A percentile compares a stretch with the other conserved stretches of the same genome.
phyloP scores from a whole-genome alignment of 2,797 vertebrate genomes.

The Pipistrellus pipistrellus region DNA sequence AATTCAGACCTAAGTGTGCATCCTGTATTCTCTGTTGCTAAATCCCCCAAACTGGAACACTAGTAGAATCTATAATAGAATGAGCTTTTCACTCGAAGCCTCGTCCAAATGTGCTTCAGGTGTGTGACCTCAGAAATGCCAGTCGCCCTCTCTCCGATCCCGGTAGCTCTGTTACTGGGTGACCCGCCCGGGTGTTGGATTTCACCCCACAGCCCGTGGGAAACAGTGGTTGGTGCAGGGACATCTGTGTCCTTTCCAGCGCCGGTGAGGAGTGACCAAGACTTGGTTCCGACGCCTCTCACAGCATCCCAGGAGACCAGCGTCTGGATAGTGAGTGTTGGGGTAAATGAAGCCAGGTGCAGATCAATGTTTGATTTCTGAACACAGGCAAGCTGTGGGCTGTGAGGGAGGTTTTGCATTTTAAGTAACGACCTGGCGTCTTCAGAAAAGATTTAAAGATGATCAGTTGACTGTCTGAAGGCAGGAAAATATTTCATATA shows the following conservation, averaged over 20 bases:
- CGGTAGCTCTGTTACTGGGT: background rate
- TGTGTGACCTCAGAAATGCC: no score
- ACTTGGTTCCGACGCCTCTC: fast-evolving
- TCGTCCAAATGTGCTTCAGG: fast-evolving
- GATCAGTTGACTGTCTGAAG: background rate
- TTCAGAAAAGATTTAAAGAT: background rate
- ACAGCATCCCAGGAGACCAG: background rate
- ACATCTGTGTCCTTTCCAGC: background rate
- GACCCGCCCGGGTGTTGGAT: fast-evolving
- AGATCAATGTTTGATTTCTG: background rate
- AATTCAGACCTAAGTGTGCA: background rate
- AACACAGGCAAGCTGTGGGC: background rate
- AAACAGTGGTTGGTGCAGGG: background rate
- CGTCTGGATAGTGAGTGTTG: background rate
- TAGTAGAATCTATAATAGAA: background rate
- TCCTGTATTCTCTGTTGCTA: no score
- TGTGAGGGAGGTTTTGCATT: background rate
- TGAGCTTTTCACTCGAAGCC: background rate
- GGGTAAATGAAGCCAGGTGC: background rate
- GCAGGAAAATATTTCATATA: background rate
- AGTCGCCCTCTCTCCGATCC: fast-evolving
- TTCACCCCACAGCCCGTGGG: background rate
- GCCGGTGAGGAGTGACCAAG: no score
- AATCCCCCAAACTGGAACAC: background rate
- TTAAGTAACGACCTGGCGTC: no score